Evolutionary conservation across 2,797 vertebrate genomes (phyloP).

Genomic region (Cacajao melanocephalus): DNA sequence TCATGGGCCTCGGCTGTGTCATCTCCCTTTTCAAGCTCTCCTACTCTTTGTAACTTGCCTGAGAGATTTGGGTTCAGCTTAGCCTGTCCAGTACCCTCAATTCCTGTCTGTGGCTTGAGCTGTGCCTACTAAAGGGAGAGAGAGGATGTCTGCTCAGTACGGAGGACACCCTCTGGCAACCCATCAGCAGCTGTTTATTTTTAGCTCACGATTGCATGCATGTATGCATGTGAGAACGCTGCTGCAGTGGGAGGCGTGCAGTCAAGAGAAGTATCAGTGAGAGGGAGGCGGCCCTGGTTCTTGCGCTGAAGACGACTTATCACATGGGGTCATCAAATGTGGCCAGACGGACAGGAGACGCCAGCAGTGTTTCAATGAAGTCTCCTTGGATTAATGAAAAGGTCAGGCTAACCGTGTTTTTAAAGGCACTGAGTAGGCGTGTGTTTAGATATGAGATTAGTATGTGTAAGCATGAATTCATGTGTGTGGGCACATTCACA

Average conservation of each 20-base stretch:
- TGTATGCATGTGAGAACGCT: background rate
- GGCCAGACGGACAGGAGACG: slow-evolving; percentile 38
- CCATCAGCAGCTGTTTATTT: slow-evolving; percentile 58
- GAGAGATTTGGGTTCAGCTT: background rate
- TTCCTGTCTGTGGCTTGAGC: slow-evolving; percentile 20
- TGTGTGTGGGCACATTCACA: background rate
- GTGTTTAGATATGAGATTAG: slow-evolving; percentile 11
- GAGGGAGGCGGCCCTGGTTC: slow-evolving; percentile 28
- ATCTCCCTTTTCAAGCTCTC: background rate
- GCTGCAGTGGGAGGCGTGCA: slow-evolving; percentile 74
- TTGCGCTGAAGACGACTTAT: slow-evolving; percentile 54
- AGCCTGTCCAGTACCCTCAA: background rate
- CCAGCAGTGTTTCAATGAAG: slow-evolving; percentile 48
- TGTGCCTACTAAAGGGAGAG: background rate
- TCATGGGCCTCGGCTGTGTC: background rate
- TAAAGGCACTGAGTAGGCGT: slow-evolving; percentile 40
- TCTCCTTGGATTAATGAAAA: slow-evolving; percentile 69
- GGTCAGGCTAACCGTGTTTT: slow-evolving; percentile 40
- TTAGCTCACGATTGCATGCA: slow-evolving; percentile 51
- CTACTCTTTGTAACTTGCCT: background rate
- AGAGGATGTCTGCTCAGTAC: background rate
- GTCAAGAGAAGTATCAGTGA: slow-evolving; percentile 76
- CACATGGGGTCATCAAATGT: slow-evolving; percentile 82
- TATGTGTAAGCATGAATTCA: background rate
- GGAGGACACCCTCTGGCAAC: slow-evolving; percentile 61